phyloP scores from a whole-genome alignment of 2,888 invertebrate genomes.

The Colletes collaris region DNA sequence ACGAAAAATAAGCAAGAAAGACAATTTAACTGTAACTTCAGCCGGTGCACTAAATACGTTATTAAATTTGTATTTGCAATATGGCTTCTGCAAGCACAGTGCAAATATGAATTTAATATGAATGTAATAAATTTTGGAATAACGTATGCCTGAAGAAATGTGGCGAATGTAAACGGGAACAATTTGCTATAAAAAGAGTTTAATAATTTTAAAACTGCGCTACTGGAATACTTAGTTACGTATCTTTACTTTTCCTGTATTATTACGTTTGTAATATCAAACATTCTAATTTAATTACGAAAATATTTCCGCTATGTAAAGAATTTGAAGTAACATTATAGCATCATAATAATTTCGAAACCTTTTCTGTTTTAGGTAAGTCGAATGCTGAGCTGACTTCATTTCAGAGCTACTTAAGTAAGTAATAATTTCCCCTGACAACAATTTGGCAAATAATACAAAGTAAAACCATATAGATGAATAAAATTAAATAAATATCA shows the following conservation, averaged over 20 bases:
- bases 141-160: neutral
- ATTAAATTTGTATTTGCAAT: constrained; percentile 8
- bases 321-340: neutral
- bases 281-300: too few species aligned
- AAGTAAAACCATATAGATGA: too few species aligned
- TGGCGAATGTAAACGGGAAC: neutral
- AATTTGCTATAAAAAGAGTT: neutral
- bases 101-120: constrained; percentile 13
- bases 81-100: too few species aligned
- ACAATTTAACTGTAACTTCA: neutral
- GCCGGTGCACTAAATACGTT: neutral
- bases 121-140: neutral
- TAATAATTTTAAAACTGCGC: neutral
- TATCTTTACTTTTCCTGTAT: neutral
- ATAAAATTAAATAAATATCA: too few species aligned
- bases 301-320: too few species aligned
- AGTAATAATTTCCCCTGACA: neutral
- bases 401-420: neutral
- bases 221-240: neutral
- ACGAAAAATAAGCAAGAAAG: neutral
- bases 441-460: too few species aligned
- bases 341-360: neutral
- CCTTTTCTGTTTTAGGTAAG: constrained; percentile 22
- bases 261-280: too few species aligned
- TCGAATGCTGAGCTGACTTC: neutral